Conservation (phyloP, 2,113 vertebrate species). For the Egretta garzetta region DNA sequence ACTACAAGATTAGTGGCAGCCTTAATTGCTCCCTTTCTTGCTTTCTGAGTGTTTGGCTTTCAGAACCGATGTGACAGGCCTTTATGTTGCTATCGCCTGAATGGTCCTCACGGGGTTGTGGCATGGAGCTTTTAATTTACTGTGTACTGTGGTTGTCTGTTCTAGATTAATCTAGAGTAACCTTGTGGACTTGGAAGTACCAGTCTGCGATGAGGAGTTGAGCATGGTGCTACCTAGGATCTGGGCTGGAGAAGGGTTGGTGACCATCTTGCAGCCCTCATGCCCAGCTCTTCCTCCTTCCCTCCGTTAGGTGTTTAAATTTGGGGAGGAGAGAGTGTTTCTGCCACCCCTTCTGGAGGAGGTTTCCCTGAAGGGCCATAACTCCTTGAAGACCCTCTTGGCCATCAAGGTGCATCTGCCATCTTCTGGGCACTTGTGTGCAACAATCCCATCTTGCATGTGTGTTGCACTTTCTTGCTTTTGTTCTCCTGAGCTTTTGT, state of each 20-base stretch:
- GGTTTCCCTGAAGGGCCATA: not conserved
- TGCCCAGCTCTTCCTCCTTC: not conserved
- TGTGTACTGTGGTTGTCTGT: not conserved
- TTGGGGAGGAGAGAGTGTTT: not conserved
- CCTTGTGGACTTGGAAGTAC: not conserved
- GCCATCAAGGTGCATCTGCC: not conserved
- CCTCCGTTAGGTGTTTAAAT: not conserved
- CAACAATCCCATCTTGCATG: accelerated
- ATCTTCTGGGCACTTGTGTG: not conserved
- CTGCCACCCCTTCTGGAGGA: not conserved
- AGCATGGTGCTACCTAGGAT: not conserved
- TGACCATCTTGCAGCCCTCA: not conserved
- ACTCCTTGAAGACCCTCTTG: not conserved
- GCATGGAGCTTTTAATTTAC: not conserved
- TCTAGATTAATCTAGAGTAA: not conserved
- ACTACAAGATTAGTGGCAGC: not conserved
- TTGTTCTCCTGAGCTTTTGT: not conserved
- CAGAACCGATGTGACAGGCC: not conserved
- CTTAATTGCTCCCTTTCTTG: not conserved
- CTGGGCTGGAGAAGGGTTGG: not conserved
- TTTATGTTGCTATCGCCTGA: not conserved
- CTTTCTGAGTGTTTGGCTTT: not conserved
- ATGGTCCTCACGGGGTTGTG: not conserved
- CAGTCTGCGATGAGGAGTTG: not conserved
- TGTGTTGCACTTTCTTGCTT: not conserved